Percentiles rank a stretch among this genome's conserved stretches.
Evolutionary conservation across 2,888 invertebrate genomes (phyloP).

Genomic region (Magallana nippona): DNA sequence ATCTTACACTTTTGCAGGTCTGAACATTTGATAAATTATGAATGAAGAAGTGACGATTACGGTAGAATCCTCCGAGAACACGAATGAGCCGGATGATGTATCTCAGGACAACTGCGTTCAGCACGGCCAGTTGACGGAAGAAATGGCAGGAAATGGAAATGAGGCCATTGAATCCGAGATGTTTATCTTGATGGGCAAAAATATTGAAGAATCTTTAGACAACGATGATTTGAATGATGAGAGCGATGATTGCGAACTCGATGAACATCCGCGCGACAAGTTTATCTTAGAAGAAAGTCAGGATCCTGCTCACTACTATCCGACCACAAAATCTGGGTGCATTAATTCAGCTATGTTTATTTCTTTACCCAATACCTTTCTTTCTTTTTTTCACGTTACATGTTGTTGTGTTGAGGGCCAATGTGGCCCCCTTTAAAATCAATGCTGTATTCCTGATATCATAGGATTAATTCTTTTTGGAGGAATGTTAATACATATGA

Average conservation of each 20-base stretch:
- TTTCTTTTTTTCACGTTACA: no score
- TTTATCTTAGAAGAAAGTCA: slow-evolving; percentile 41
- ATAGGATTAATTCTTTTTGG: no score
- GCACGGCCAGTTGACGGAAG: neutral
- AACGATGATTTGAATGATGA: slow-evolving; percentile 8
- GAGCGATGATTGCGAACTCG: neutral
- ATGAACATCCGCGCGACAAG: slow-evolving; percentile 26
- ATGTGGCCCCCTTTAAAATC: neutral
- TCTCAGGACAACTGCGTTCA: neutral
- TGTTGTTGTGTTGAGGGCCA: no score
- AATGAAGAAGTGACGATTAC: neutral
- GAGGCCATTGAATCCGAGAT: slow-evolving; percentile 18
- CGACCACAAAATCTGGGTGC: slow-evolving; percentile 40
- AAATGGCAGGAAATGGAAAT: slow-evolving; percentile 1
- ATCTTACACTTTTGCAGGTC: neutral
- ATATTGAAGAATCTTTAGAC: slow-evolving; percentile 27
- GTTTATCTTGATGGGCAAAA: slow-evolving; percentile 44
- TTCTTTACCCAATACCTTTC: neutral
- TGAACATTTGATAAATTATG: neutral
- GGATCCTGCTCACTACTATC: slow-evolving; percentile 40
- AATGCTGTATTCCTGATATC: no score
- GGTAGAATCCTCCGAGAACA: neutral
- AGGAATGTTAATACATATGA: no score
- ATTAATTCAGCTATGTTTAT: neutral
- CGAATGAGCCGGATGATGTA: neutral